Evolutionary conservation across 2,797 vertebrate genomes (phyloP), one percentile per base, ranked within the genome.

Genomic region (Pantherophis alleghaniensis): DNA sequence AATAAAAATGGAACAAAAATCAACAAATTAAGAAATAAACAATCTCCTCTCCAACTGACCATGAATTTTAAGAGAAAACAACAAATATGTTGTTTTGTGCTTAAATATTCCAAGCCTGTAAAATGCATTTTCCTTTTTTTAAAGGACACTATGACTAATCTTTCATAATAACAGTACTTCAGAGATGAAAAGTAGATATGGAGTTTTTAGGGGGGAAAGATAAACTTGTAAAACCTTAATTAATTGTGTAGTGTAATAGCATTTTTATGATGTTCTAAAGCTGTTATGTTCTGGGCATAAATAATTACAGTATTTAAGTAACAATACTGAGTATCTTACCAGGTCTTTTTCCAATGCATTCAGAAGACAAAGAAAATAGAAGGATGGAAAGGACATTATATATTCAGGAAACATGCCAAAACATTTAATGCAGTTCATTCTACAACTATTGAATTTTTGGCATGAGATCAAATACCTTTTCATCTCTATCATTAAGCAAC

Each of bases 331-430:
- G 42, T 28, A 92, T 94, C 91, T 79, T 93, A 92, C 32, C 94
- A 94, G 47, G 47, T 6, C 59, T 20, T 92, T 83, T 83, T 32
- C 28, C 42, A 86, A 86, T 87, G 59, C 60, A 66, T 90, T 92
- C 59, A 90, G 59, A 89, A 32, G 92, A 92, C 91, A 92, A 59
- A 79, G 16, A 93, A 87, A 94, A 95, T 95, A n/a, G 42, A 86
- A 66, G 47, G 32, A 60, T 6, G 60, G 57, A 14, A 93, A 88
- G 51, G 88, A 88, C 26, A 93, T 32, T 51, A 10, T 66, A 14
- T 51, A 91, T 92, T 93, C 87, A 63, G 88, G 90, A 60, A 47
- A 5, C 66, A 86, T 16, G 37, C 56, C 69, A 11, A 93, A 86
- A 79, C 22, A 66, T 92, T 90, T 90, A 92, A 92, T 94, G 94